Conservation (phyloP, 2,888 invertebrate species). For the Pollenia amentaria region DNA sequence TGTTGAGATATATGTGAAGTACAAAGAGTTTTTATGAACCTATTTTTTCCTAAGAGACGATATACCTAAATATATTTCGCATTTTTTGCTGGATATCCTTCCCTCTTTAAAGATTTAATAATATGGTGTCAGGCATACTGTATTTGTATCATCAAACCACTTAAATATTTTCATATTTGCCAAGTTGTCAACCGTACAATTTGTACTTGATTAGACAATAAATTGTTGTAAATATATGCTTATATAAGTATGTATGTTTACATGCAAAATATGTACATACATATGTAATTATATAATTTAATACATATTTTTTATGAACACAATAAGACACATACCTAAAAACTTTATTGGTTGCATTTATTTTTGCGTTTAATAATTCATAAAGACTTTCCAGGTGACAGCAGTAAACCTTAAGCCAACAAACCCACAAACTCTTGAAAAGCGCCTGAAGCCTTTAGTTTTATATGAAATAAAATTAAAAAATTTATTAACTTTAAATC, state of each 20-base stretch:
- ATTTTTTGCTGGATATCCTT: background rate
- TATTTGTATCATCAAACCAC: conserved; percentile 62
- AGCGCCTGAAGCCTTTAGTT: conserved; percentile 5
- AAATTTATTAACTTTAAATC: conserved; percentile 3
- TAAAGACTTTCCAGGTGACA: conserved; percentile 9
- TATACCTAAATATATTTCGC: background rate
- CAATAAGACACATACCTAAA: background rate
- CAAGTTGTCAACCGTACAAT: conserved; percentile 69
- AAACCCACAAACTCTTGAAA: conserved; percentile 8
- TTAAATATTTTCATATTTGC: conserved; percentile 67
- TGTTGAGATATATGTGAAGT: too few relatives aligned
- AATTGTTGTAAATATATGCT: conserved; percentile 42
- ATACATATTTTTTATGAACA: conserved; percentile 2
- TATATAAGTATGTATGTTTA: background rate
- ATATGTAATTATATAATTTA: background rate
- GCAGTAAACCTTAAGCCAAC: conserved; percentile 19
- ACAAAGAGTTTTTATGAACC: too few relatives aligned
- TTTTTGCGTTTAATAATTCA: conserved; percentile 52
- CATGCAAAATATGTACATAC: background rate
- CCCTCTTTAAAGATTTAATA: conserved; percentile 17
- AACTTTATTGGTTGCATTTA: background rate
- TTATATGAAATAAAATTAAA: background rate
- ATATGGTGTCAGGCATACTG: conserved; percentile 39
- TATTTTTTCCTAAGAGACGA: too few relatives aligned
- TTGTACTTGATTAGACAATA: conserved; percentile 66